Base-by-base conservation (phyloP, 2,888 invertebrate genomes). In the Drosophila macrothrix region DNA sequence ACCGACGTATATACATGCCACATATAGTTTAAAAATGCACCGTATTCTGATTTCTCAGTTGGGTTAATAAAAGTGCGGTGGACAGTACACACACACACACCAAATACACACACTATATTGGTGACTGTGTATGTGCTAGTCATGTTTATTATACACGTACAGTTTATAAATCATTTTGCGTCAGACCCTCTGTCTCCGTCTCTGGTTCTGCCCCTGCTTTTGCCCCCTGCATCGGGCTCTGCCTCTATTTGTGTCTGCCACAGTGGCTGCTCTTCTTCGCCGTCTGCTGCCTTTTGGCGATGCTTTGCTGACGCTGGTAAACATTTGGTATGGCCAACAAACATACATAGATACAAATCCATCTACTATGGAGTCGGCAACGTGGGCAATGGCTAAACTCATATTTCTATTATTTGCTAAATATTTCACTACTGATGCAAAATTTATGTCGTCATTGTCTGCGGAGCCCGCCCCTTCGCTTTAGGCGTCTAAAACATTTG, bases 271-370 rank as follows among this genome's bases (percentile, higher is more conserved):
- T 55, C 55, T 65, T 70, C 77, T 74, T 68, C 85, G 88, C 85
- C 77, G 88, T 83, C 86, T 88, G 83, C 56, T 84, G 85, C 69
- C 76, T 62, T 68, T 82, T 67, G 80, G 88, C 68, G 83, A 77
- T 85, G 83, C 85, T 79, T 84, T 83, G 90, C 88, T 85, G 88
- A 89, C 87, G 85, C 80, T 86, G 82, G 89, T 76, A 89, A 89
- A 86, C 88, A 84, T 69, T 73, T 83, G 78, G 58, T 58, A 41
- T 58, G 43, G 7, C 46, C 19, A 28, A 28, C 50, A 19, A 19
- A 50, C 19, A 19, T 19, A 19, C 25, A 54, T 10, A 39, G 4
- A 39, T 10, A 10, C 50, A 28, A 50, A 50, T 46, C 16, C 16
- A 55, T 19, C 19, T 37, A 37, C 41, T 49, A 55, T 28, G 37